Base-by-base conservation (phyloP, 2,888 invertebrate species). In the Cremastinae sp. region DNA sequence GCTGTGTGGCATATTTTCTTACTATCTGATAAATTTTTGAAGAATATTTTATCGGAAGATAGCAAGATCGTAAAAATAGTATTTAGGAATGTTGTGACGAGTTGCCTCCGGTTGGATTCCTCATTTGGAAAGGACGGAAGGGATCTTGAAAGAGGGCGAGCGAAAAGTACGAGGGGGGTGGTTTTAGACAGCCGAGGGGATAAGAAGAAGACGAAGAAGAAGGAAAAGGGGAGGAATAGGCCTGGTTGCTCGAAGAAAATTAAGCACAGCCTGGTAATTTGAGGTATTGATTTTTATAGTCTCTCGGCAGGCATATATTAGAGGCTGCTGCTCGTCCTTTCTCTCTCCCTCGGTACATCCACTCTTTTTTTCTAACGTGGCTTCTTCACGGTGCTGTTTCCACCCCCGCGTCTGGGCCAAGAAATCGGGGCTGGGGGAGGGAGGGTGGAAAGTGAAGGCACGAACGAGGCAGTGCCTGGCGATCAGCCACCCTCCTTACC, bases 241-340 rank as follows among this genome's bases (percentile, higher is more conserved):
- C 80, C 78, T 80, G 83, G 81, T 84, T 84, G 85, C 85, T 84
- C 80, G 86, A 87, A 88, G 89, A 89, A 89, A 89, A 89, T 89
- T 89, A 89, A 89, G 88, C 88, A 88, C 87, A 87, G 88, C 89
- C 89, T 86, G 89, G 89, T 89, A 89, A 89, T 89, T 89, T 89
- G 87, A 89, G 89, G 89, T 89, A 89, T 89, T 89, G 89, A 89
- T 89, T 89, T 89, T 89, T 89, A 89, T 89, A 89, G 88, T 86
- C 88, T 86, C 87, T 87, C 87, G 85, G 85, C 86, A 85, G 85
- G 89, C 88, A 89, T 89, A 88, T 86, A 89, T 89, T 89, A 89
- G 86, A 78, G 75, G 65, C 73, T 73, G 69, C 73, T 58, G 83
- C 81, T 80, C 80, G 80, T 79, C 82, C 83, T 82, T 81, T 84